phyloP scores from a whole-genome alignment of 2,797 vertebrate genomes.

The Alcedo atthis region DNA sequence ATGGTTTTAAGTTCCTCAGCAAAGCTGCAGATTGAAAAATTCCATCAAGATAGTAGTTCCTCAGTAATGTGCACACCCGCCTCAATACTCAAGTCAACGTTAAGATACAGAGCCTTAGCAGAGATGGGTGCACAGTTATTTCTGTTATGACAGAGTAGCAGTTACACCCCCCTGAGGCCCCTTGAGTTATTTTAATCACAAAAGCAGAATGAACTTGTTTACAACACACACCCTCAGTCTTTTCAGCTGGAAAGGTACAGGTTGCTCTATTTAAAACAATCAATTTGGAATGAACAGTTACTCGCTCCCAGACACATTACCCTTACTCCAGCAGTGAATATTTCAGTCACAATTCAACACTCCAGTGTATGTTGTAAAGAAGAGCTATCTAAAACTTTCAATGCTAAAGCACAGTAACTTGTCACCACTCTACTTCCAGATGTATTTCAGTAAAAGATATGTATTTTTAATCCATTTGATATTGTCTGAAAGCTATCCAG shows the following conservation, averaged over 20 bases:
- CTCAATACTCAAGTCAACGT: neutral
- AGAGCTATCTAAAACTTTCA: constrained; percentile 10
- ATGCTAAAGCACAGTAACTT: neutral
- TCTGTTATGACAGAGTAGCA: neutral
- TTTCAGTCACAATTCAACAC: constrained; percentile 35
- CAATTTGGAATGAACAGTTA: neutral
- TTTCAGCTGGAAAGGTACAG: constrained; percentile 17
- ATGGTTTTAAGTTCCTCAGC: neutral
- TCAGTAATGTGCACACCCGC: neutral
- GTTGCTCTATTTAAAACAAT: constrained; percentile 33
- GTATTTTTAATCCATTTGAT: constrained; percentile 41
- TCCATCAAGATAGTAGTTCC: neutral
- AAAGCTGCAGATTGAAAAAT: neutral
- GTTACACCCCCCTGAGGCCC: neutral
- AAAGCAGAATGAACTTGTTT: constrained; percentile 40
- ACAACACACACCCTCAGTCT: constrained; percentile 30
- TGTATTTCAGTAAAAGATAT: neutral
- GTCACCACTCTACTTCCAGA: constrained; percentile 9
- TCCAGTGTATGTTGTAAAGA: neutral
- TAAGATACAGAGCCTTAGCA: neutral
- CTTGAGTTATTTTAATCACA: constrained; percentile 50
- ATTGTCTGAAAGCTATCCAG: constrained; percentile 16
- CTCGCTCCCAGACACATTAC: neutral
- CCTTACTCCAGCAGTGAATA: neutral
- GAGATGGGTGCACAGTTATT: neutral